Conservation (phyloP, 2,797 vertebrate genomes). For the Chiloscyllium punctatum region DNA sequence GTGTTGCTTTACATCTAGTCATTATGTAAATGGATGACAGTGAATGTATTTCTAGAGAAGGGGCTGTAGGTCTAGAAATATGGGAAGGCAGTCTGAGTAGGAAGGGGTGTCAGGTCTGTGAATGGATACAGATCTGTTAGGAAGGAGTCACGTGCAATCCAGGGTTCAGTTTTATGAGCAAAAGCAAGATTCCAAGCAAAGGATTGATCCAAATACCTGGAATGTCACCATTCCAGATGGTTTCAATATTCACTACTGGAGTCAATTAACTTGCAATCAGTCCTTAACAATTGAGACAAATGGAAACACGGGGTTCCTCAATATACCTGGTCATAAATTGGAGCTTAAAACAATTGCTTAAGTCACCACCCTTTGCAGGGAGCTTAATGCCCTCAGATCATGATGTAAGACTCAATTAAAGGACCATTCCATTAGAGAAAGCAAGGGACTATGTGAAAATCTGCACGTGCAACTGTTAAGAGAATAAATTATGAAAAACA, state of each 20-base stretch:
- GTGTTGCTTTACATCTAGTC: not conserved
- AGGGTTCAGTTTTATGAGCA: constrained; percentile 20
- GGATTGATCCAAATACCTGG: constrained; percentile 42
- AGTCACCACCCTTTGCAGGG: not conserved
- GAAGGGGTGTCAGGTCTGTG: no score
- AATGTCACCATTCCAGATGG: constrained; percentile 56
- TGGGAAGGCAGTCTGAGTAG: no score
- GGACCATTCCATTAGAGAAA: not conserved
- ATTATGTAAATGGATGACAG: not conserved
- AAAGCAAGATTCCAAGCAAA: constrained; percentile 41
- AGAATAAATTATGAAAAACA: not conserved
- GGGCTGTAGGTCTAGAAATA: not conserved
- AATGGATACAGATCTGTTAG: not conserved
- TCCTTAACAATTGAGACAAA: constrained; percentile 64
- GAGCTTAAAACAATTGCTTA: not conserved
- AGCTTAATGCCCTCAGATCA: not conserved
- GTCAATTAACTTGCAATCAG: constrained; percentile 66
- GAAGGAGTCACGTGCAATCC: not conserved
- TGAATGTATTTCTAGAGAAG: not conserved
- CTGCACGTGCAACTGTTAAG: not conserved
- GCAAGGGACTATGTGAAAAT: not conserved
- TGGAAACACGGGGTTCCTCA: constrained; percentile 49
- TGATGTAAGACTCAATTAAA: not conserved
- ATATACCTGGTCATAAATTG: not conserved
- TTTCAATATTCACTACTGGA: constrained; percentile 59